A percentile compares a stretch with the other conserved stretches of the same genome.
Evolutionary conservation across 2,113 vertebrate genomes (phyloP).

Genomic region (Pluvianellus socialis): DNA sequence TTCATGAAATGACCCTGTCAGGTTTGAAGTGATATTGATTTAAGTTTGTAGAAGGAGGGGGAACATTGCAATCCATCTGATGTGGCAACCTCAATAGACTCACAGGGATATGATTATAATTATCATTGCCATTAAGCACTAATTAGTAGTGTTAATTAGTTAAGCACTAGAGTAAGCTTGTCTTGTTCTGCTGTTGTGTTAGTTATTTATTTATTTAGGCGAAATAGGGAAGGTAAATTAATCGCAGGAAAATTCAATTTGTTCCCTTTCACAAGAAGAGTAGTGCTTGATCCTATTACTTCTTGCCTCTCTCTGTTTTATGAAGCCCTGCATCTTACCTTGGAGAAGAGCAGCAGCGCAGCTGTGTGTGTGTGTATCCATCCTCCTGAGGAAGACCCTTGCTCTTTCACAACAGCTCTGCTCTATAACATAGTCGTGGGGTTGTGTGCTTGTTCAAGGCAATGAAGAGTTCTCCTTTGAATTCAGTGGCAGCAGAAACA

Average conservation of each 20-base stretch:
- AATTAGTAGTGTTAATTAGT: constrained; percentile 64
- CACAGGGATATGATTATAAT: constrained; percentile 24
- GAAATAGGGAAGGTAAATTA: not conserved
- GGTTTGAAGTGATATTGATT: constrained; percentile 27
- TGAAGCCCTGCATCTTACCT: not conserved
- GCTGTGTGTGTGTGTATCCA: not conserved
- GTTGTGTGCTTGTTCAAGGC: not conserved
- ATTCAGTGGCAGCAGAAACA: not conserved
- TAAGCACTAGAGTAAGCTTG: constrained; percentile 25
- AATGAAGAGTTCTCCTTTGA: not conserved
- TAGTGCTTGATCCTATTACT: not conserved
- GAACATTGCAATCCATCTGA: not conserved
- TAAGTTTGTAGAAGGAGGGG: not conserved
- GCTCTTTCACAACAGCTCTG: not conserved
- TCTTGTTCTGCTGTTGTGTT: not conserved
- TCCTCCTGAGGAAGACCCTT: not conserved
- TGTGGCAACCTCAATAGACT: constrained; percentile 9
- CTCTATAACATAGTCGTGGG: not conserved
- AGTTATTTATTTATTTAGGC: constrained; percentile 35
- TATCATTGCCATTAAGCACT: constrained; percentile 51
- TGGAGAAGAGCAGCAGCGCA: not conserved
- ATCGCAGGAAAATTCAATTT: constrained; percentile 9
- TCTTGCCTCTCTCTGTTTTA: not conserved
- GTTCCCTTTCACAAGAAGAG: not conserved
- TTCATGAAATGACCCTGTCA: constrained; percentile 1